Conservation (phyloP, 1,140 invertebrate genomes). For the Cheumatopsyche charites region DNA sequence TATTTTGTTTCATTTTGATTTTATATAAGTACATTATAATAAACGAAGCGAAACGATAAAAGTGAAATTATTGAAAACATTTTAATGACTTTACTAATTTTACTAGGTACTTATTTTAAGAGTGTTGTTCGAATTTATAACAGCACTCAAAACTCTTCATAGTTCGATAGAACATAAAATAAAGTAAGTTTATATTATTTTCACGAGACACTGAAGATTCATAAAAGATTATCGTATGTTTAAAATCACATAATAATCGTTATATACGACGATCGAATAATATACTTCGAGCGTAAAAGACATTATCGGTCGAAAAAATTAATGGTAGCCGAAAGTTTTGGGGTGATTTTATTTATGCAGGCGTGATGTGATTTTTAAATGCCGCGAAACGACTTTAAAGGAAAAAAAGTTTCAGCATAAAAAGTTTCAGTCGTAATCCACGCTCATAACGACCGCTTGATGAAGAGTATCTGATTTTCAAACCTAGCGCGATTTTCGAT, state of each 20-base stretch:
- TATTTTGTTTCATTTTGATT: too few species aligned
- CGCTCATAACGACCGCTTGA: constrained; percentile 21
- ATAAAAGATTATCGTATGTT: too few species aligned
- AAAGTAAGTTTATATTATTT: too few species aligned
- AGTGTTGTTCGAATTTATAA: too few species aligned
- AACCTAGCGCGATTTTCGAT: not conserved
- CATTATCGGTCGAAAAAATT: constrained; percentile 27
- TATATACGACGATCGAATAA: not conserved
- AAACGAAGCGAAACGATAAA: too few species aligned
- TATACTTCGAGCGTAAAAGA: not conserved
- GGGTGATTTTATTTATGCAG: constrained; percentile 34
- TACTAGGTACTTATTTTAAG: too few species aligned
- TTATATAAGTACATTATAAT: too few species aligned
- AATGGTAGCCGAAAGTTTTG: constrained; percentile 30
- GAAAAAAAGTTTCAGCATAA: constrained; percentile 27
- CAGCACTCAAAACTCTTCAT: too few species aligned
- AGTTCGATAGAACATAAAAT: too few species aligned
- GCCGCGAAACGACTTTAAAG: constrained; percentile 24
- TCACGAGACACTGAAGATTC: too few species aligned
- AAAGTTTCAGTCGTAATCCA: constrained; percentile 28
- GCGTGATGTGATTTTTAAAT: constrained; percentile 37
- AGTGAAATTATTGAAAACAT: too few species aligned
- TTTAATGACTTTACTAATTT: too few species aligned
- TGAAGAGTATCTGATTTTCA: constrained; percentile 8
- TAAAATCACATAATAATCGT: constrained; percentile 2